Evolutionary conservation across 1,140 invertebrate species (phyloP).

Genomic region (Uloborus diversus): DNA sequence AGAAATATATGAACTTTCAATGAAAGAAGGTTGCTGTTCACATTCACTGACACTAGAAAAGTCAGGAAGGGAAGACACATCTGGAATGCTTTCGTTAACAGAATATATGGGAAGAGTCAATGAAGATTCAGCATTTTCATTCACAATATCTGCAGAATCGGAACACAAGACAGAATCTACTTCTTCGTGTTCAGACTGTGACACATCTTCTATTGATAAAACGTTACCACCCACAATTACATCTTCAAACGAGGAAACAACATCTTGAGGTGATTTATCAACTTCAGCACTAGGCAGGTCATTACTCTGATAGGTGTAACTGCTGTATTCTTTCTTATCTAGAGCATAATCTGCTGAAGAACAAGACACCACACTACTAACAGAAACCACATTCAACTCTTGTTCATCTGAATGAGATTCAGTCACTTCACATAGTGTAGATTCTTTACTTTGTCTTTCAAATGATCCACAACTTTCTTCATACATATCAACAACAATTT

Average conservation of each 20-base stretch:
- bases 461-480: not conserved
- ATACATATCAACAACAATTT: not conserved
- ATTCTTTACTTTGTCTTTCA: not conserved
- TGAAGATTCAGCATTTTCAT: slow-evolving; percentile 1
- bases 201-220: not conserved
- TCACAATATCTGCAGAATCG: slow-evolving; percentile 10
- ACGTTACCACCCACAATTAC: not conserved
- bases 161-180: slow-evolving; percentile 15
- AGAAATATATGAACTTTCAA: slow-evolving; percentile 1
- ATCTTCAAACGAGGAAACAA: slow-evolving; percentile 6
- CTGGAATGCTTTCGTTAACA: slow-evolving; percentile 18
- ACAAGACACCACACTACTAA: slow-evolving; percentile 11
- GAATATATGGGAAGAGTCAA: not conserved
- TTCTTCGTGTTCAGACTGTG: not conserved
- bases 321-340: not conserved
- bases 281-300: not conserved
- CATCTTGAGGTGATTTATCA: slow-evolving; percentile 14
- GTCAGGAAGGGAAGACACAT: slow-evolving; percentile 1
- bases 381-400: not conserved
- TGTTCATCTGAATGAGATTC: not conserved
- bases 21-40: not conserved
- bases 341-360: not conserved
- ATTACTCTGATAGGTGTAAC: not conserved
- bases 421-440: slow-evolving; percentile 14
- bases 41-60: not conserved